Conservation (phyloP, 2,888 invertebrate species). For the Caenorhabditis imperialis region DNA sequence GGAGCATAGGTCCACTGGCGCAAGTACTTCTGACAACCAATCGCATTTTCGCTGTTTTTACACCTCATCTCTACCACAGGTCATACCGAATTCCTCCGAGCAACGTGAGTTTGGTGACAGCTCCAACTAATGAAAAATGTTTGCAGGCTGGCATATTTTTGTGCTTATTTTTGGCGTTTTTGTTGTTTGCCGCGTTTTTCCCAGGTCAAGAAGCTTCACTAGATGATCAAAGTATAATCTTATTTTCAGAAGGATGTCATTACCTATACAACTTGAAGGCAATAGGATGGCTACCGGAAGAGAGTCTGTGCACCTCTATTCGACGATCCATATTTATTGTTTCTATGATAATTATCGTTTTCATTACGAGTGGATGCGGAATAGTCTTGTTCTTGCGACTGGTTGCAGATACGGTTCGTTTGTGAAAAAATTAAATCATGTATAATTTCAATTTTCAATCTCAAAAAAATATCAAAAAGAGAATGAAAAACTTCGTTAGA, state of each 20-base stretch:
- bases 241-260: conserved; percentile 40
- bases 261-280: conserved; percentile 27
- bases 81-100: conserved; percentile 25
- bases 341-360: conserved; percentile 29
- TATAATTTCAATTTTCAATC: too few species aligned
- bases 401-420: conserved; percentile 34
- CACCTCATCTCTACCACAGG: conserved; percentile 26
- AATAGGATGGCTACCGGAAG: conserved; percentile 40
- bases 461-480: too few species aligned
- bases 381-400: conserved; percentile 26
- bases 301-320: conserved; percentile 34
- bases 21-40: conserved; percentile 44
- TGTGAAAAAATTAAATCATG: too few species aligned
- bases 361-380: conserved; percentile 24
- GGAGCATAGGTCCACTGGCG: conserved; percentile 45
- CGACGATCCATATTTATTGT: conserved; percentile 32
- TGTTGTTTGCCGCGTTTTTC: conserved; percentile 35
- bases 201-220: too few species aligned
- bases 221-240: too few species aligned
- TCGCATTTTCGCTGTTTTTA: conserved; percentile 35
- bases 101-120: conserved; percentile 26
- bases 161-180: conserved; percentile 14
- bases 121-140: too few species aligned
- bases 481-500: too few species aligned
- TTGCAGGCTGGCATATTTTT: conserved; percentile 22